Conservation (phyloP, 1,140 invertebrate genomes). For the Lucilia sericata region DNA sequence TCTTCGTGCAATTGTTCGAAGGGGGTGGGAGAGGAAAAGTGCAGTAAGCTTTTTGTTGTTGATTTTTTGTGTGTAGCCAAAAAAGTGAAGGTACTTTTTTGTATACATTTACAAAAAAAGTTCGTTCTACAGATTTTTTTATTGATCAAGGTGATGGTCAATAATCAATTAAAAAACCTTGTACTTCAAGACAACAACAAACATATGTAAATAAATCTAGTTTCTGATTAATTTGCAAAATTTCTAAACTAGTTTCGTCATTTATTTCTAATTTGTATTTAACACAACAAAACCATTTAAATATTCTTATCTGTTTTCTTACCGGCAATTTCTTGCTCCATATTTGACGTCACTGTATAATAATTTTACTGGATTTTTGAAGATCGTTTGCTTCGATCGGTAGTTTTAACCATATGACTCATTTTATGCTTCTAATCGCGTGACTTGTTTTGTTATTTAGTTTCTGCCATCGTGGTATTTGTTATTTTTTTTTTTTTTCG, state of each 20-base stretch:
- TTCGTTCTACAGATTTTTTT: background rate
- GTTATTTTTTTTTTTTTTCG: background rate
- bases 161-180: background rate
- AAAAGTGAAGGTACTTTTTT: conserved; percentile 33
- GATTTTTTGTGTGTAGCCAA: too few species aligned
- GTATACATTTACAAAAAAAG: background rate
- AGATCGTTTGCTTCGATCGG: background rate
- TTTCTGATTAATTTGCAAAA: too few species aligned
- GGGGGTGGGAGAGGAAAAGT: background rate
- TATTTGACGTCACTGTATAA: conserved; percentile 7
- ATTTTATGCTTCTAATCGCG: background rate
- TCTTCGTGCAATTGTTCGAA: background rate
- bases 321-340: conserved; percentile 33
- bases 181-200: background rate
- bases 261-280: too few species aligned
- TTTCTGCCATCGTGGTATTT: background rate
- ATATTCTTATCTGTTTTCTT: background rate
- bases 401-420: background rate
- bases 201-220: too few species aligned
- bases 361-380: background rate
- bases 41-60: background rate
- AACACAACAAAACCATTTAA: too few species aligned
- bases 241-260: too few species aligned
- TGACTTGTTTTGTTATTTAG: conserved; percentile 39
- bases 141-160: conserved; percentile 30